phyloP scores from a whole-genome alignment of 2,797 vertebrate species.

The Gymnocypris eckloni region DNA sequence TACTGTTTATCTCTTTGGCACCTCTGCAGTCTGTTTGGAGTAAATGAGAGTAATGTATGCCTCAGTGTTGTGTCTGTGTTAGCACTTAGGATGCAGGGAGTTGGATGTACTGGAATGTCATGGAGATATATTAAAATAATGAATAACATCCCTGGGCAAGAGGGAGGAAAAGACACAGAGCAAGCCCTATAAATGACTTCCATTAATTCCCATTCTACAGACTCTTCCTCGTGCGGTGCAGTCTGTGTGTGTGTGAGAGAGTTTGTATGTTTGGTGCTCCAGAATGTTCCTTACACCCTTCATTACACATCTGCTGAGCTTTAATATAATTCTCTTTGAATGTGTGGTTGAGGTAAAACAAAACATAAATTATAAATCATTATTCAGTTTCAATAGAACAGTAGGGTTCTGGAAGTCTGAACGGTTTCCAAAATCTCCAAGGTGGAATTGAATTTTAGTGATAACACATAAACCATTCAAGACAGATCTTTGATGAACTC shows the following conservation, averaged over 20 bases:
- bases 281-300: conserved; percentile 22
- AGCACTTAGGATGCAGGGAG: conserved; percentile 23
- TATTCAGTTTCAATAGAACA: neutral
- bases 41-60: conserved; percentile 52
- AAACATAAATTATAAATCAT: conserved; percentile 8
- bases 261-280: conserved; percentile 23
- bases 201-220: conserved; percentile 48
- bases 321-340: conserved; percentile 36
- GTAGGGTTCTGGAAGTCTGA: neutral
- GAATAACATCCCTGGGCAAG: conserved; percentile 54
- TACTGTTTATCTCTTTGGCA: conserved; percentile 19
- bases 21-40: conserved; percentile 30
- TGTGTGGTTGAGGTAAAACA: conserved; percentile 26
- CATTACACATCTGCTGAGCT: conserved; percentile 38
- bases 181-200: conserved; percentile 40
- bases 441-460: conserved; percentile 3
- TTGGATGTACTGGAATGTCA: conserved; percentile 39
- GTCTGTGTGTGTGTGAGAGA: conserved; percentile 18
- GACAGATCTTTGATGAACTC: neutral
- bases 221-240: conserved; percentile 13
- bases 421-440: neutral
- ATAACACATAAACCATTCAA: conserved; percentile 5
- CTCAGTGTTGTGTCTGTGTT: conserved; percentile 30
- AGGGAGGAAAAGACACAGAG: conserved; percentile 18
- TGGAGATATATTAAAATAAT: conserved; percentile 45